Base-by-base conservation (phyloP, 1,140 invertebrate genomes). In the Holcopasites calliopsidis region DNA sequence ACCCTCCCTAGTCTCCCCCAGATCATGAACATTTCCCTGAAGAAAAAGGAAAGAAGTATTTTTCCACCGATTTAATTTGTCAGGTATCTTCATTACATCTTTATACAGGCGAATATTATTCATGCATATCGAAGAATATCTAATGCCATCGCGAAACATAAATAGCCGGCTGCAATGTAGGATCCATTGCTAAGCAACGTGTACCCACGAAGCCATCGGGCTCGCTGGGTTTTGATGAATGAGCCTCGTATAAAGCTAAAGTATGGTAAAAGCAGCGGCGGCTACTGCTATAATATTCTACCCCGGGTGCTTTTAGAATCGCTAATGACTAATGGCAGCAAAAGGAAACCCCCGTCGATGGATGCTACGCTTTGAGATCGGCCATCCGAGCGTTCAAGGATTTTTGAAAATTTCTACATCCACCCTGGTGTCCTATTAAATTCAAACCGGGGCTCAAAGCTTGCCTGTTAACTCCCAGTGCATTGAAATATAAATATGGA, bases 241-340 rank as follows among this genome's bases (percentile, higher is more conserved):
- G 85, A 85, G 85, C 66, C 85, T 82, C 69, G 81, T 77, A 86
- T 86, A 86, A 86, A 86, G 85, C 84, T 86, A 83, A 86, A 86
- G 85, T 86, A 86, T 86, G 85, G 85, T 86, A 86, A 86, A 86
- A 85, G 85, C 84, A 68, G 75, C 64, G 66, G 76, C 75, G 80
- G 75, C 82, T 76, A 83, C 81, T 77, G 69, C 72, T 73, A 75
- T 86, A 86, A 86, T 86, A 86, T 86, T 85, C 84, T 72, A 80
- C 79, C 85, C 75, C 54, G 79, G 78, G 68, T 72, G 85, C 85
- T 86, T 86, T 86, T 85, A 85, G 85, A 86, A 86, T 85, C 85
- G 74, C 84, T 86, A 86, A 86, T 86, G 85, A 86, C 85, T 86
- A 86, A 86, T 86, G 82, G 82, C 82, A 85, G 75, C 84, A 79